These are phyloP conservation scores for Caenorhabditis inopinata DNA, from an alignment of 1,140 invertebrate species.

Conservation along the genomic window DNA sequence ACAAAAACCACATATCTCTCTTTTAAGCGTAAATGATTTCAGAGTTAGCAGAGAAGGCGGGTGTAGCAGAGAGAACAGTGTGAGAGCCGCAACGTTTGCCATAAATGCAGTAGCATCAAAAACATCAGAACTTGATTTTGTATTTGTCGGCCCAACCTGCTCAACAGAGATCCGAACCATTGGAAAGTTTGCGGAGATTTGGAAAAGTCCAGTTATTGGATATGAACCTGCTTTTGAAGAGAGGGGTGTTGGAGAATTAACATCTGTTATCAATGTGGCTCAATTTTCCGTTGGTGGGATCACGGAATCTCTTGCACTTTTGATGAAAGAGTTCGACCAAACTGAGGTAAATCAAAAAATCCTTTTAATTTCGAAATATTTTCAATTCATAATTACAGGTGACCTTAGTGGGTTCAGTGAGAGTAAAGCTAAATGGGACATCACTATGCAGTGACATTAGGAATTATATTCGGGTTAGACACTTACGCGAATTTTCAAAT, in stretches of 20 bases:
- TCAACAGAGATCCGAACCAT: slow-evolving; percentile 5
- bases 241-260: background rate
- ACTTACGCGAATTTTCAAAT: no score
- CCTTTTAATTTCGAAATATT: background rate
- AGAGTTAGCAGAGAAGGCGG: background rate
- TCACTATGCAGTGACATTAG: background rate
- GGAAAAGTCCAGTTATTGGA: background rate
- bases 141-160: slow-evolving; percentile 9
- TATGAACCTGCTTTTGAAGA: background rate
- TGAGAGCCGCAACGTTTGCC: background rate
- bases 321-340: slow-evolving; percentile 11
- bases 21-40: no score
- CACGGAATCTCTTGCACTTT: background rate
- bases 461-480: background rate
- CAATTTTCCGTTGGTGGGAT: background rate
- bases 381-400: no score
- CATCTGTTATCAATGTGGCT: slow-evolving; percentile 12
- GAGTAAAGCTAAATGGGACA: background rate
- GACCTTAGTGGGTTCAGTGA: background rate
- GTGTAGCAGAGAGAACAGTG: background rate
- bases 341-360: background rate
- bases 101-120: background rate
- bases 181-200: background rate
- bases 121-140: background rate
- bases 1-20: no score